Evolutionary conservation across 2,888 invertebrate species (phyloP).

Genomic region (Rosalia funebris): DNA sequence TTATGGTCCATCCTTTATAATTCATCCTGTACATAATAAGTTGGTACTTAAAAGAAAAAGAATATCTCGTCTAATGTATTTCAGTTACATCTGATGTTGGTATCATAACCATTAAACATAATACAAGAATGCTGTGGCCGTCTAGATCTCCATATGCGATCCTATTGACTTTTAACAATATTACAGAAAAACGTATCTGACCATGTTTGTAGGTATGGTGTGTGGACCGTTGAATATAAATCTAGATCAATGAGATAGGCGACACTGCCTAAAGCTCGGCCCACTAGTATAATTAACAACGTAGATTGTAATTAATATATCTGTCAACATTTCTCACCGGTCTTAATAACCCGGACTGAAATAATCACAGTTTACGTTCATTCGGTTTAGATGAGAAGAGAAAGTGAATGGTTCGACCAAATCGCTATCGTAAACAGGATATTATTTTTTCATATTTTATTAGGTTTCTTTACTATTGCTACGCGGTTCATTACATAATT

Average conservation of each 20-base stretch:
- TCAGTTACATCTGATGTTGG: too few species aligned
- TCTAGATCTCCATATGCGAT: too few species aligned
- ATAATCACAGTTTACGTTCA: background rate
- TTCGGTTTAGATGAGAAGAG: constrained; percentile 7
- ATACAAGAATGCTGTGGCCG: background rate
- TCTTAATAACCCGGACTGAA: background rate
- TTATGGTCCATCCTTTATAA: too few species aligned
- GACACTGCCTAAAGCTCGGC: background rate
- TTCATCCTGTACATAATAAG: too few species aligned
- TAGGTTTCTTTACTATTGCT: background rate
- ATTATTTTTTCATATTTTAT: background rate
- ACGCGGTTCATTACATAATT: background rate
- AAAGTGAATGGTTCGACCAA: constrained; percentile 5
- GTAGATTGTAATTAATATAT: background rate
- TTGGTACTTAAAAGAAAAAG: too few species aligned
- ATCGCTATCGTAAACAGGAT: background rate
- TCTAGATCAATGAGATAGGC: background rate
- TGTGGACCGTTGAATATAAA: background rate
- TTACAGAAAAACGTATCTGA: too few species aligned
- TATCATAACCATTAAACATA: background rate
- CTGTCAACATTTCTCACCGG: background rate
- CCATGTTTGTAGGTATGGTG: too few species aligned
- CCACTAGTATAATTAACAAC: background rate
- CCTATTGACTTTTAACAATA: too few species aligned
- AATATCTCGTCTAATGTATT: too few species aligned